phyloP scores from a whole-genome alignment of 2,888 invertebrate genomes.

The Arge pagana region DNA sequence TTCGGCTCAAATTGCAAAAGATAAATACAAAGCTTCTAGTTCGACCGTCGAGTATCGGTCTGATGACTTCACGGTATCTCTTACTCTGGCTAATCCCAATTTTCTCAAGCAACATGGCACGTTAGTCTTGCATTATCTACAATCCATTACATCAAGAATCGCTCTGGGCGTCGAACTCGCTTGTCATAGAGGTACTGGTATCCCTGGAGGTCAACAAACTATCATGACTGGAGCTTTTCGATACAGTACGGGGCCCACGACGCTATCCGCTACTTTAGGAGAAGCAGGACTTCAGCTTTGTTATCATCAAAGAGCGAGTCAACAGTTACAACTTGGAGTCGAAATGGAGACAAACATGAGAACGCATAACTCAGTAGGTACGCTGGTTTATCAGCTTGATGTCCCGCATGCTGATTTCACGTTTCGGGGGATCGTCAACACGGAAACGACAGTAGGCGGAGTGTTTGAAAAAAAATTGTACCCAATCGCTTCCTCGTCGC shows the following conservation, averaged over 20 bases:
- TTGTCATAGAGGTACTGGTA: slow-evolving; percentile 37
- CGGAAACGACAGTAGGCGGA: slow-evolving; percentile 64
- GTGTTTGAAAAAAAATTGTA: slow-evolving; percentile 68
- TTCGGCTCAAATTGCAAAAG: slow-evolving; percentile 41
- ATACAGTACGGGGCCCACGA: slow-evolving; percentile 64
- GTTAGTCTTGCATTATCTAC: slow-evolving; percentile 49
- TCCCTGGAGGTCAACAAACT: slow-evolving; percentile 41
- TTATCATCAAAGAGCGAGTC: slow-evolving; percentile 67
- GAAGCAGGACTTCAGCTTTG: slow-evolving; percentile 61
- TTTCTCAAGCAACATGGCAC: slow-evolving; percentile 43
- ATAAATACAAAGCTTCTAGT: slow-evolving; percentile 40
- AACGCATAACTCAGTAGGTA: slow-evolving; percentile 64
- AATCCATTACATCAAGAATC: slow-evolving; percentile 51
- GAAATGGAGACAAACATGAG: slow-evolving; percentile 68
- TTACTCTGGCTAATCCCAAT: slow-evolving; percentile 43
- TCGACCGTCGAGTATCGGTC: slow-evolving; percentile 49
- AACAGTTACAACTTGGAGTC: slow-evolving; percentile 67
- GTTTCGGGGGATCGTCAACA: slow-evolving; percentile 67
- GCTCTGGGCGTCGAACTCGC: slow-evolving; percentile 50
- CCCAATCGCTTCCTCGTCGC: slow-evolving; percentile 67
- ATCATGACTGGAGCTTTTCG: slow-evolving; percentile 51
- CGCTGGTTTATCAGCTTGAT: slow-evolving; percentile 68
- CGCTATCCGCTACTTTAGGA: slow-evolving; percentile 70
- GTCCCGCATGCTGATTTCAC: slow-evolving; percentile 66
- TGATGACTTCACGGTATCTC: slow-evolving; percentile 48